Conservation (phyloP, 2,113 vertebrate genomes). For the Gopherus evgoodei region DNA sequence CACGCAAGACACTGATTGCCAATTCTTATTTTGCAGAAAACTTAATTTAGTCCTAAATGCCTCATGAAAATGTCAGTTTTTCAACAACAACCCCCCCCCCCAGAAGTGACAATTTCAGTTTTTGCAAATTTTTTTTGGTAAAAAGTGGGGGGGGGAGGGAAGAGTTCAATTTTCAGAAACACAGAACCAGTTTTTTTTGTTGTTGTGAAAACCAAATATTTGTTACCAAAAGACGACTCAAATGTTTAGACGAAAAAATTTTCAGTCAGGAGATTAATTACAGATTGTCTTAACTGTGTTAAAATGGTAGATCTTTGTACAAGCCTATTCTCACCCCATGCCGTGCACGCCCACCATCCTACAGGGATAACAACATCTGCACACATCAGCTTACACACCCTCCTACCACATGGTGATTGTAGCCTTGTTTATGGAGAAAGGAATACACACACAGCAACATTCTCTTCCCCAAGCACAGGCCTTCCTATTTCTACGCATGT, state of each 20-base stretch:
- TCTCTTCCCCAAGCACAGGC: background rate
- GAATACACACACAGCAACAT: background rate
- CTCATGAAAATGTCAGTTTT: background rate
- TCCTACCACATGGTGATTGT: background rate
- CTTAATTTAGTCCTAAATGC: background rate
- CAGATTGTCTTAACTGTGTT: background rate
- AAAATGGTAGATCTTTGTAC: background rate
- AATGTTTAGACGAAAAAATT: background rate
- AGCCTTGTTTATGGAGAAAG: no score
- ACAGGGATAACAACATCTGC: accelerated
- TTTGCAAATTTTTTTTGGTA: background rate
- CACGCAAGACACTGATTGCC: accelerated
- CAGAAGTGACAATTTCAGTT: background rate
- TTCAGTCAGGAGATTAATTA: background rate
- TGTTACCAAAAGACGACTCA: background rate
- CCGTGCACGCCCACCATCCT: accelerated
- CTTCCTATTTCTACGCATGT: background rate
- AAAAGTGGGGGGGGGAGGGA: background rate
- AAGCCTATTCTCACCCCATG: background rate
- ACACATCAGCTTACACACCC: background rate
- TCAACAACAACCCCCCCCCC: background rate
- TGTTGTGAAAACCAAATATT: background rate
- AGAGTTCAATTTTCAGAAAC: background rate
- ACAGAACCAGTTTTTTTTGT: background rate
- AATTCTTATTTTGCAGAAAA: background rate